Percentiles rank a stretch among this genome's conserved stretches.
phyloP scores from a whole-genome alignment of 2,888 invertebrate genomes.

The Nephrotoma flavescens region DNA sequence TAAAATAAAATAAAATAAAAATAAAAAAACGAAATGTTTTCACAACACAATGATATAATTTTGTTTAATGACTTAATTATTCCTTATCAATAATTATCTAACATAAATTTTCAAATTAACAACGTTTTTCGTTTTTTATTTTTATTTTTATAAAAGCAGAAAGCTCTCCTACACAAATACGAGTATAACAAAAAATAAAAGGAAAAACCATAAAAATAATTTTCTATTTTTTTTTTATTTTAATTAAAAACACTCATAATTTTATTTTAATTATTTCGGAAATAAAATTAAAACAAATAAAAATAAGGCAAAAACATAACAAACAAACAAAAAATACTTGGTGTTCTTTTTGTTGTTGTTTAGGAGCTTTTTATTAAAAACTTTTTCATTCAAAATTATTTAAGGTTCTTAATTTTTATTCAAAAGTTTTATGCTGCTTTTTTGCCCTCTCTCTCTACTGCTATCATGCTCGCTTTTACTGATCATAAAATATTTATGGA shows the following conservation, averaged over 20 bases:
- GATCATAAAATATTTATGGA: background rate
- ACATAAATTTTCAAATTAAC: background rate
- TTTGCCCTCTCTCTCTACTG: background rate
- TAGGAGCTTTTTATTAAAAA: background rate
- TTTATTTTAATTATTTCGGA: background rate
- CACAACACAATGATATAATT: background rate
- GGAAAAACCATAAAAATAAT: background rate
- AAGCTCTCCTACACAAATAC: background rate
- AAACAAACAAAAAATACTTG: background rate
- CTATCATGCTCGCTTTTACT: background rate
- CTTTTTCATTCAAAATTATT: background rate
- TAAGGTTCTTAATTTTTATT: background rate
- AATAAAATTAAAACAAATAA: background rate
- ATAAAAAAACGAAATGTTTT: background rate
- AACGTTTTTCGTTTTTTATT: background rate
- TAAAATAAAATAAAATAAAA: background rate
- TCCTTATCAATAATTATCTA: background rate
- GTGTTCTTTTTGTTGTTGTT: background rate
- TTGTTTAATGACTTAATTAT: background rate
- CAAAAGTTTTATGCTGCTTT: background rate
- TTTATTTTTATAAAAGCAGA: background rate
- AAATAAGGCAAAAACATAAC: background rate
- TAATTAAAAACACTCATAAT: background rate
- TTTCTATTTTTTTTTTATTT: background rate
- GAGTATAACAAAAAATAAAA: background rate